These are phyloP conservation scores for Enteromius paludinosus DNA, from an alignment of 2,797 vertebrate genomes.

Conservation along the genomic window DNA sequence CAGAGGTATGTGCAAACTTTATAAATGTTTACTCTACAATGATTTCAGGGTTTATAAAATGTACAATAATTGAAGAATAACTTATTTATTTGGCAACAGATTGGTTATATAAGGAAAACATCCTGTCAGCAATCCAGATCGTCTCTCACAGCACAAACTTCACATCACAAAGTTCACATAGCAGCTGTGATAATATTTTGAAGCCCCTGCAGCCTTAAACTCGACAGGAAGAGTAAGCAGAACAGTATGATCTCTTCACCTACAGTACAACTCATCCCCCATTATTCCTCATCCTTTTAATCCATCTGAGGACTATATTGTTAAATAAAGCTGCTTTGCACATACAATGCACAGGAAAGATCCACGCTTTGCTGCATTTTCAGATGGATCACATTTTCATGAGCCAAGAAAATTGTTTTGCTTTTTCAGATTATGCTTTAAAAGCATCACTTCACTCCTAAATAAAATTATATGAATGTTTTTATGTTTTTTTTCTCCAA, in stretches of 20 bases:
- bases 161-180: slow-evolving; percentile 16
- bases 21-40: neutral
- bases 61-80: neutral
- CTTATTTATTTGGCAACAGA: neutral
- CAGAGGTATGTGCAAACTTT: neutral
- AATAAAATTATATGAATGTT: neutral
- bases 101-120: neutral
- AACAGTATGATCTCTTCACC: slow-evolving; percentile 26
- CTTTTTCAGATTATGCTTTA: slow-evolving; percentile 12
- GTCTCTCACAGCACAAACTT: neutral
- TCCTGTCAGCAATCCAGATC: slow-evolving; percentile 4
- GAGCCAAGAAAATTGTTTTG: neutral
- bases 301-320: neutral
- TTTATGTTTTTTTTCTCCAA: too few species aligned
- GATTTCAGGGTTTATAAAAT: neutral
- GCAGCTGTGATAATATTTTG: slow-evolving; percentile 44
- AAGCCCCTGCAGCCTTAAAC: neutral
- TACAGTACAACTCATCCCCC: neutral
- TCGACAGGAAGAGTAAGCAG: slow-evolving; percentile 16
- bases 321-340: slow-evolving; percentile 33
- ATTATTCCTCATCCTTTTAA: slow-evolving; percentile 14
- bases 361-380: neutral
- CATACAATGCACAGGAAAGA: neutral
- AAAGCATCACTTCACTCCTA: neutral
- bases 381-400: slow-evolving; percentile 10